Evolutionary conservation across 1,140 invertebrate genomes (phyloP).

Genomic region (Anastatus disparis): DNA sequence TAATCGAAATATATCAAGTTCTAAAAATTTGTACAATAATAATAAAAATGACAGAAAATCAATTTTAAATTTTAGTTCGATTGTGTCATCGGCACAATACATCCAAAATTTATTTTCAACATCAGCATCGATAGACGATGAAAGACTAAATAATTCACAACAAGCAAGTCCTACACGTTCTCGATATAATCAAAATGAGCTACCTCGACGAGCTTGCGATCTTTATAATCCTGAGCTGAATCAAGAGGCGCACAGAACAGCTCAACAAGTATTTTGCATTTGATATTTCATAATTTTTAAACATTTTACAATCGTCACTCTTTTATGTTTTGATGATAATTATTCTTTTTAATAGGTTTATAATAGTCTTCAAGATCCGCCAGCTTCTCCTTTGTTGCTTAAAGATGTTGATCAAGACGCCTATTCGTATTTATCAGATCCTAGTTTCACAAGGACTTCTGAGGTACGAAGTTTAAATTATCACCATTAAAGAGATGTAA

Average conservation of each 20-base stretch:
- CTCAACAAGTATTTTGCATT: constrained; percentile 57
- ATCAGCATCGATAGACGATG: neutral
- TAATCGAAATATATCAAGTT: too few relatives aligned
- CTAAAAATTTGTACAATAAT: too few relatives aligned
- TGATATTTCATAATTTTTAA: neutral
- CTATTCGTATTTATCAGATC: constrained; percentile 53
- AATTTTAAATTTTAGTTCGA: constrained; percentile 54
- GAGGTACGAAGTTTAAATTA: constrained; percentile 54
- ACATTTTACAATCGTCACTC: too few relatives aligned
- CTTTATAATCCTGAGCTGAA: constrained; percentile 64
- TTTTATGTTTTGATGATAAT: too few relatives aligned
- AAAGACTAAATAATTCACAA: neutral
- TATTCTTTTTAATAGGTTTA: constrained; percentile 54
- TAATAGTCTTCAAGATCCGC: constrained; percentile 63
- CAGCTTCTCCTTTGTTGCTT: constrained; percentile 57
- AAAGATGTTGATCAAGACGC: constrained; percentile 59
- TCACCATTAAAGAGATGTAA: too few relatives aligned
- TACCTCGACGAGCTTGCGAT: constrained; percentile 53
- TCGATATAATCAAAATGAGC: neutral
- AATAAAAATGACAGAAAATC: too few relatives aligned
- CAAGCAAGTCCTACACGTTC: neutral
- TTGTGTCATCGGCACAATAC: constrained; percentile 57
- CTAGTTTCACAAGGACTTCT: constrained; percentile 64
- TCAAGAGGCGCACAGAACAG: constrained; percentile 62
- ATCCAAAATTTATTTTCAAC: constrained; percentile 53